Evolutionary conservation across 2,888 invertebrate species (phyloP).

Genomic region (Silvanus unidentatus): DNA sequence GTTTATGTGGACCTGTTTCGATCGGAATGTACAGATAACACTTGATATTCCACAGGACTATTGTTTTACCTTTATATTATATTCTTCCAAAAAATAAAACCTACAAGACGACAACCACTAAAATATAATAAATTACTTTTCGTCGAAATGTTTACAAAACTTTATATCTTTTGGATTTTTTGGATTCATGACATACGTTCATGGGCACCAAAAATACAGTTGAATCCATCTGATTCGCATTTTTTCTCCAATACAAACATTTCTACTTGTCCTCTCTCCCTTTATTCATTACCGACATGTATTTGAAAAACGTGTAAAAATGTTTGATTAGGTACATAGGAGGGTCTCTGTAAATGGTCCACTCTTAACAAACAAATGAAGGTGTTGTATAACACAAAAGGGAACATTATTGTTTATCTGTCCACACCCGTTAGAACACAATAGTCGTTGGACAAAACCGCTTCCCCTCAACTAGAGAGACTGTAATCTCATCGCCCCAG

Average conservation of each 20-base stretch:
- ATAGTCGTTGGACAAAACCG: conserved; percentile 8
- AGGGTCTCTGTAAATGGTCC: too few species aligned
- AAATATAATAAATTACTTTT: background rate
- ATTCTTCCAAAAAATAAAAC: conserved; percentile 1
- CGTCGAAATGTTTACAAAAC: too few species aligned
- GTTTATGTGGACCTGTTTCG: conserved; percentile 44
- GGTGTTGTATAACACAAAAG: conserved; percentile 37
- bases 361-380: conserved; percentile 29
- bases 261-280: too few species aligned
- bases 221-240: too few species aligned
- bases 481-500: conserved; percentile 18
- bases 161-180: too few species aligned
- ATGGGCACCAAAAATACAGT: too few species aligned
- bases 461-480: background rate
- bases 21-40: conserved; percentile 46
- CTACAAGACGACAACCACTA: background rate
- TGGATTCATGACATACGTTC: too few species aligned
- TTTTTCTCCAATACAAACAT: too few species aligned
- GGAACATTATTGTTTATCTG: conserved; percentile 35
- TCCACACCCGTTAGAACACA: conserved; percentile 30
- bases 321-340: too few species aligned
- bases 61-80: conserved; percentile 37
- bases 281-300: too few species aligned
- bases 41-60: conserved; percentile 41
- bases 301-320: too few species aligned